Percentiles rank a stretch among this genome's conserved stretches.
Conservation (phyloP, 2,113 vertebrate genomes). For the Solea solea region DNA sequence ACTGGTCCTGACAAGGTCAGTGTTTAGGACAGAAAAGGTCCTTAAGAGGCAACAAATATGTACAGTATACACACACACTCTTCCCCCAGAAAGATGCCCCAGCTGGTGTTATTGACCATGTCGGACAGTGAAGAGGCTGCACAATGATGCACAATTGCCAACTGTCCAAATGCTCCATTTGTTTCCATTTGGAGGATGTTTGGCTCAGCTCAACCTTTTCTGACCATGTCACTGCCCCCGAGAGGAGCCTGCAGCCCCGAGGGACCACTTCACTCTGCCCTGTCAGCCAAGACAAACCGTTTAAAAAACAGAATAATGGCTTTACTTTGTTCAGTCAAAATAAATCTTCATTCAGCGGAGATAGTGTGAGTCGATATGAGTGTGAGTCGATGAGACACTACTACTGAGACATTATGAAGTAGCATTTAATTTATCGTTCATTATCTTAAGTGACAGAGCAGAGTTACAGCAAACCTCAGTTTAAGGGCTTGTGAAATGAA, state of each 20-base stretch:
- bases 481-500: too few species aligned
- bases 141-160: constrained; percentile 41
- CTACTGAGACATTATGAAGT: too few species aligned
- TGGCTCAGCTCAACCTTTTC: constrained; percentile 55
- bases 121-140: constrained; percentile 4
- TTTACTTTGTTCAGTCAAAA: constrained; percentile 28
- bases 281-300: constrained; percentile 48
- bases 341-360: constrained; percentile 34
- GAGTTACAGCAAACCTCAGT: too few species aligned
- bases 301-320: constrained; percentile 34
- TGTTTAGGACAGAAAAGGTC: too few species aligned
- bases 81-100: background rate
- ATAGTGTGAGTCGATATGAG: too few species aligned
- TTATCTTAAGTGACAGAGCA: too few species aligned
- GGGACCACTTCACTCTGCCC: constrained; percentile 36
- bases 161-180: constrained; percentile 50
- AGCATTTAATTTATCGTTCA: too few species aligned
- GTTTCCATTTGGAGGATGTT: constrained; percentile 58
- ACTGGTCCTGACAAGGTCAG: too few species aligned
- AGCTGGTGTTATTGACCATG: constrained; percentile 31
- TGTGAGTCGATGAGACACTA: too few species aligned
- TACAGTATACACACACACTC: background rate
- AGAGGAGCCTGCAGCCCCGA: constrained; percentile 23
- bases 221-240: constrained; percentile 28
- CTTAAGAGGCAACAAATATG: too few species aligned